A percentile compares a stretch with the other conserved stretches of the same genome.
Evolutionary conservation across 1,140 invertebrate genomes (phyloP).

Genomic region (Polypedilum pembai): DNA sequence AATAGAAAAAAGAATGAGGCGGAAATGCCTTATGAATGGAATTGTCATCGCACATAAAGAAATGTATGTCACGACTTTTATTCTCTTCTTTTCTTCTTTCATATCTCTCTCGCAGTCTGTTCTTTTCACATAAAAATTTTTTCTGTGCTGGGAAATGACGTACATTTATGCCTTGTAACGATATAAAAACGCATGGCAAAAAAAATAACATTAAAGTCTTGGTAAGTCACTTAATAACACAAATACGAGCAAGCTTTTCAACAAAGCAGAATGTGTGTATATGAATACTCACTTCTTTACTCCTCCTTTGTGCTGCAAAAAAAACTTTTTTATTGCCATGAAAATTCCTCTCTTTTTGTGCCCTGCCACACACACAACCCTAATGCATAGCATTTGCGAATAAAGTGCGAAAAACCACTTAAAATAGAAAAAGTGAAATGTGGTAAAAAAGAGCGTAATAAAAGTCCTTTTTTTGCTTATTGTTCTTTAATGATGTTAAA

Average conservation of each 20-base stretch:
- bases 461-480: slow-evolving; percentile 25
- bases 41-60: slow-evolving; percentile 15
- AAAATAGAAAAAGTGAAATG: slow-evolving; percentile 22
- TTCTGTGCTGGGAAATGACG: neutral
- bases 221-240: slow-evolving; percentile 3
- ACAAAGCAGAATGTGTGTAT: no score
- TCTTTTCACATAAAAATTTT: no score
- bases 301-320: neutral
- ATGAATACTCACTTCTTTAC: neutral
- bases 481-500: no score
- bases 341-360: neutral
- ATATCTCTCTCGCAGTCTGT: neutral
- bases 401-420: neutral
- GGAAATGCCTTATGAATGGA: neutral
- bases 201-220: neutral
- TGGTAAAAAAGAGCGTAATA: neutral
- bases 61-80: slow-evolving; percentile 23
- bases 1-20: neutral
- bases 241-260: neutral
- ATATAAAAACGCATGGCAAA: slow-evolving; percentile 12
- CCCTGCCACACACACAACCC: neutral
- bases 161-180: slow-evolving; percentile 10
- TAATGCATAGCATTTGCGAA: neutral
- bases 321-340: neutral
- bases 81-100: neutral